These are phyloP conservation scores for Merodon equestris DNA, from an alignment of 2,888 invertebrate species.

Conservation along the genomic window DNA sequence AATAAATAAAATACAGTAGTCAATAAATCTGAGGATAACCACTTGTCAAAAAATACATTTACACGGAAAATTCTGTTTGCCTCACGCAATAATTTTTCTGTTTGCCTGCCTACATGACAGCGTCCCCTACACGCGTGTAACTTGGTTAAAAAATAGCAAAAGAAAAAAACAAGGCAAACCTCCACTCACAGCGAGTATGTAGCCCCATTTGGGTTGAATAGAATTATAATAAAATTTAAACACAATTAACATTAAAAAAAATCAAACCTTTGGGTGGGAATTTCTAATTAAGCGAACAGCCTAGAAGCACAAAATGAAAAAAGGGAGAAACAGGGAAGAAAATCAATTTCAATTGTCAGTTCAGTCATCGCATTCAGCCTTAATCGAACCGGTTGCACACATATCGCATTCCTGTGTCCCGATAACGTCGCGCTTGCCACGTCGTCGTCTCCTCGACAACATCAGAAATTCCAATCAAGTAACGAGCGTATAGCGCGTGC, in stretches of 20 bases:
- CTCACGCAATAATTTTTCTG: conserved; percentile 16
- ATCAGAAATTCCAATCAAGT: conserved; percentile 31
- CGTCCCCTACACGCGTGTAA: too few species aligned
- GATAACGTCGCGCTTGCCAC: background rate
- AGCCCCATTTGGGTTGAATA: conserved; percentile 16
- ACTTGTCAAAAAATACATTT: conserved; percentile 10
- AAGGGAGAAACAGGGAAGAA: background rate
- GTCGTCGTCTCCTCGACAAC: conserved; percentile 3
- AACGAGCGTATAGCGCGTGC: background rate
- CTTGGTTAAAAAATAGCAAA: too few species aligned
- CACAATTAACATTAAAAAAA: conserved; percentile 21
- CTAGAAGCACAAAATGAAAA: background rate
- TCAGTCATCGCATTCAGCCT: conserved; percentile 47
- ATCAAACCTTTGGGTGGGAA: conserved; percentile 20
- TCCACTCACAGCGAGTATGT: too few species aligned
- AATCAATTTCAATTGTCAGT: conserved; percentile 46
- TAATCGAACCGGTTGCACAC: conserved; percentile 45
- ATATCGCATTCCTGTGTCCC: conserved; percentile 10
- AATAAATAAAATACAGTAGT: background rate
- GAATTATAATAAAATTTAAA: conserved; percentile 38
- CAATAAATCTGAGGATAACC: conserved; percentile 23
- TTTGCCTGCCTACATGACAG: background rate
- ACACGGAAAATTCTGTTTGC: too few species aligned
- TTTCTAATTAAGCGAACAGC: conserved; percentile 27
- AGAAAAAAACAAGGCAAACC: too few species aligned